Evolutionary conservation across 2,113 vertebrate genomes (phyloP).

Genomic region (Hippocampus guttulatus): DNA sequence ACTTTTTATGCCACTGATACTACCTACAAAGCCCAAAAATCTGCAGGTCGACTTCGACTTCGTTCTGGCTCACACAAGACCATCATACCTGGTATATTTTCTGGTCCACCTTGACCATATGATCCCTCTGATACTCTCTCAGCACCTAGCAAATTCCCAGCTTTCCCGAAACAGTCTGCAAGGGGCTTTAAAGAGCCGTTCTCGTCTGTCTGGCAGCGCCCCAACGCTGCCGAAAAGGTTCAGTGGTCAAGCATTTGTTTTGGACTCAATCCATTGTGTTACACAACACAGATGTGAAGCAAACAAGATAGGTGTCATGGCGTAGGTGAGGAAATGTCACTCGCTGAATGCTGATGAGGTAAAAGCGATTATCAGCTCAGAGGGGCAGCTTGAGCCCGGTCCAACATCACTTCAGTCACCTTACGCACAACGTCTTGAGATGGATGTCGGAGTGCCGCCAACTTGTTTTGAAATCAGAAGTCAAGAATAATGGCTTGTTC

Average conservation of each 20-base stretch:
- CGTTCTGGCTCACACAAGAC: too few relatives aligned
- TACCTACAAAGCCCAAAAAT: too few relatives aligned
- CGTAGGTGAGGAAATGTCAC: conserved; percentile 46
- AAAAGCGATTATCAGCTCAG: conserved; percentile 65
- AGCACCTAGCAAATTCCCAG: too few relatives aligned
- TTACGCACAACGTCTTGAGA: not conserved
- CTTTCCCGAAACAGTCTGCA: not conserved
- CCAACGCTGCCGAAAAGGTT: not conserved
- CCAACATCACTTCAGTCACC: conserved; percentile 7
- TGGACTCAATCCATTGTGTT: not conserved
- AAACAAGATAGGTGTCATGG: conserved; percentile 26
- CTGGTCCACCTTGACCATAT: not conserved
- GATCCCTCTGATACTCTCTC: too few relatives aligned
- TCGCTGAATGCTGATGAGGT: conserved; percentile 57
- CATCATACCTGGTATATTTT: too few relatives aligned
- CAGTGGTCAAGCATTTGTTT: not conserved
- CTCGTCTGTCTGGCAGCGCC: not conserved
- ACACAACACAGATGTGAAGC: not conserved
- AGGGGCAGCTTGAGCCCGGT: conserved; percentile 28
- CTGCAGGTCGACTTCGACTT: too few relatives aligned
- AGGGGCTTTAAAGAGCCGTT: not conserved
- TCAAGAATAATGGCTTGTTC: too few relatives aligned
- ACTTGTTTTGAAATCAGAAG: too few relatives aligned
- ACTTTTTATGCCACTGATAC: too few relatives aligned
- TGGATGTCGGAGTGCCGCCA: conserved; percentile 21